phyloP scores from a whole-genome alignment of 53 echinoderm and acorn worm genomes.

The Stichopus horrens region DNA sequence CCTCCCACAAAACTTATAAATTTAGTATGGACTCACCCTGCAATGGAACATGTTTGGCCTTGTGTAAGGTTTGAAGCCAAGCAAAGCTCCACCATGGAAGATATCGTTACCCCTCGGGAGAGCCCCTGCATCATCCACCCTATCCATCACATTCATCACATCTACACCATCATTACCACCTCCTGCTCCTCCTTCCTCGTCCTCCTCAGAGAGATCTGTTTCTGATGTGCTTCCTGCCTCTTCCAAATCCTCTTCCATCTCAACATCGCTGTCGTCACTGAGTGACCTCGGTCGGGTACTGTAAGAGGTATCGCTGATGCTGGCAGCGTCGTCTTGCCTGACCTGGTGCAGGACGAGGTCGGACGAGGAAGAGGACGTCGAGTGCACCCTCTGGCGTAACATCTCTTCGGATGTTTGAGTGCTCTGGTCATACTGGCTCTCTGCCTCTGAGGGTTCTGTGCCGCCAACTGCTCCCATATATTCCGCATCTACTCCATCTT shows the following conservation, averaged over 20 bases:
- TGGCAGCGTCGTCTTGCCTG: constrained; percentile 40
- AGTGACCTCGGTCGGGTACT: constrained; percentile 30
- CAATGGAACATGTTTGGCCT: constrained; percentile 82
- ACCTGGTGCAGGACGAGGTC: constrained; percentile 24
- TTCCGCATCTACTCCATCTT: constrained; percentile 46
- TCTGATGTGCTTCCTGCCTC: constrained; percentile 47
- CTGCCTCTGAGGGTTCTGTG: constrained; percentile 25
- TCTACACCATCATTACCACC: background rate
- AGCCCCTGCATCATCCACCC: constrained; percentile 33
- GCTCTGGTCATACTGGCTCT: constrained; percentile 6
- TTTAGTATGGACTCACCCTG: constrained; percentile 63
- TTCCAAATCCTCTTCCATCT: constrained; percentile 64
- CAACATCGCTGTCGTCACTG: constrained; percentile 62
- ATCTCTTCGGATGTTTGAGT: constrained; percentile 21
- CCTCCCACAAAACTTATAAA: background rate
- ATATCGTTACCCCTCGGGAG: constrained; percentile 50
- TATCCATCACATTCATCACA: constrained; percentile 7
- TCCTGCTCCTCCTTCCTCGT: background rate
- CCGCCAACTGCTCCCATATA: constrained; percentile 38
- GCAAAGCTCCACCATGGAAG: constrained; percentile 69
- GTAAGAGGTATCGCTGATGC: constrained; percentile 23
- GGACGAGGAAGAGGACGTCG: constrained; percentile 4
- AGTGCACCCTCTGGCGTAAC: background rate
- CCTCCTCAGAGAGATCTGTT: constrained; percentile 1
- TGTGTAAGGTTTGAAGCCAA: constrained; percentile 96